Conservation (phyloP, 2,113 vertebrate species). For the Onychorhynchus coronatus region DNA sequence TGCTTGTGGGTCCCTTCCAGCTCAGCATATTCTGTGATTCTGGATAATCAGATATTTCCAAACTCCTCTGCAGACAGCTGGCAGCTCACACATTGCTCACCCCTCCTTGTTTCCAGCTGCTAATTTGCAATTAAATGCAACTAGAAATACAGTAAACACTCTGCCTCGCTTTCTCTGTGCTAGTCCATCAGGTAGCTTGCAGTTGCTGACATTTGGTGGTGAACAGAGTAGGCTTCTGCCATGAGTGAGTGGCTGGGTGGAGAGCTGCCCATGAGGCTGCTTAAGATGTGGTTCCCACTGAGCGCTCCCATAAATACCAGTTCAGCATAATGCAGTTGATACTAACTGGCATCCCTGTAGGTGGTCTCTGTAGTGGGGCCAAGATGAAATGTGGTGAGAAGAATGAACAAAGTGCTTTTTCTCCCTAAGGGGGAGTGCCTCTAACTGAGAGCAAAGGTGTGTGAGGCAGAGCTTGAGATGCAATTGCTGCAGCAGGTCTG, state of each 20-base stretch:
- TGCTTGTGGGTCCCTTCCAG: not conserved
- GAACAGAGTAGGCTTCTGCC: not conserved
- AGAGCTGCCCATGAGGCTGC: not conserved
- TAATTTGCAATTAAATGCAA: constrained; percentile 25
- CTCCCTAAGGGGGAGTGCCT: not conserved
- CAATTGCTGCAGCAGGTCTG: not conserved
- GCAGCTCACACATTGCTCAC: not conserved
- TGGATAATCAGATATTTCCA: not conserved
- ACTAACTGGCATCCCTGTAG: constrained; percentile 7
- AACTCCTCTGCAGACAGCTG: not conserved
- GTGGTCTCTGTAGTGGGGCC: constrained; percentile 33
- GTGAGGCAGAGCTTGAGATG: not conserved
- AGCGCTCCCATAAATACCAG: not conserved
- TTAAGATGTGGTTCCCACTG: constrained; percentile 48
- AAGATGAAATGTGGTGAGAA: not conserved
- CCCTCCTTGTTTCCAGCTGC: constrained; percentile 9
- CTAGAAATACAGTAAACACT: not conserved
- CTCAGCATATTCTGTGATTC: not conserved
- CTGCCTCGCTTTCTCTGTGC: rapidly evolving
- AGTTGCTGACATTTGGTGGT: not conserved
- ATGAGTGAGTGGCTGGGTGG: not conserved
- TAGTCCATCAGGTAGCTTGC: not conserved
- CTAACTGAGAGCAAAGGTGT: not conserved
- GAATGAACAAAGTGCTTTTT: not conserved
- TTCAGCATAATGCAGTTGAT: constrained; percentile 1